Percentiles rank a stretch among this genome's conserved stretches.
These are phyloP conservation scores for Gisinianus flammeolus DNA, from an alignment of 2,888 invertebrate species.

Conservation along the genomic window DNA sequence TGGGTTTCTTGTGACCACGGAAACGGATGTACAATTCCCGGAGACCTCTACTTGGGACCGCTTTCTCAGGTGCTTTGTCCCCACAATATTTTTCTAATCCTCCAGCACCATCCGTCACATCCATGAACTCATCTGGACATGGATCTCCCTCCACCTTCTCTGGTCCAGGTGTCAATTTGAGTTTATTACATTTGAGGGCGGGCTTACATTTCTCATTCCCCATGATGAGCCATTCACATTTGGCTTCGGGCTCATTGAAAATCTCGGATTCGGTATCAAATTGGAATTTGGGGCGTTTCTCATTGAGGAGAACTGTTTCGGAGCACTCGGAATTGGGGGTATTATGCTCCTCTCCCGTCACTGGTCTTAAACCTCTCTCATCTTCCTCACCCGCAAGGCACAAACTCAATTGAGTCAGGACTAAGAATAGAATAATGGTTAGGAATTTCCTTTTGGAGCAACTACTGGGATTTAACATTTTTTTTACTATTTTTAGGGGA, in stretches of 20 bases:
- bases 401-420: no score
- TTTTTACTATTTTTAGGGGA: no score
- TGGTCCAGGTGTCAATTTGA: conserved; percentile 1
- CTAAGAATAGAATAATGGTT: no score
- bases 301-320: not conserved
- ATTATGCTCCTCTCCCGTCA: not conserved
- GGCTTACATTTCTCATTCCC: conserved; percentile 22
- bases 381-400: no score
- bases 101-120: conserved; percentile 49
- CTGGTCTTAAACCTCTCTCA: not conserved
- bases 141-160: conserved; percentile 18
- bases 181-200: conserved; percentile 4
- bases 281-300: not conserved
- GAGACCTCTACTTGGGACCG: conserved; percentile 44
- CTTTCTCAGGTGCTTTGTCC: conserved; percentile 28
- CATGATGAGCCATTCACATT: conserved; percentile 28
- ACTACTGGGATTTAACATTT: no score
- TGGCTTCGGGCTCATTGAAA: not conserved
- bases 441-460: no score
- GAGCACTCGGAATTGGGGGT: conserved; percentile 7
- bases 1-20: conserved; percentile 15
- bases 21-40: conserved; percentile 48
- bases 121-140: conserved; percentile 46
- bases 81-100: conserved; percentile 49
- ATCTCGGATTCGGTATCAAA: not conserved